These are phyloP conservation scores for Tipula confusa DNA, from an alignment of 2,888 invertebrate genomes.

Conservation along the genomic window DNA sequence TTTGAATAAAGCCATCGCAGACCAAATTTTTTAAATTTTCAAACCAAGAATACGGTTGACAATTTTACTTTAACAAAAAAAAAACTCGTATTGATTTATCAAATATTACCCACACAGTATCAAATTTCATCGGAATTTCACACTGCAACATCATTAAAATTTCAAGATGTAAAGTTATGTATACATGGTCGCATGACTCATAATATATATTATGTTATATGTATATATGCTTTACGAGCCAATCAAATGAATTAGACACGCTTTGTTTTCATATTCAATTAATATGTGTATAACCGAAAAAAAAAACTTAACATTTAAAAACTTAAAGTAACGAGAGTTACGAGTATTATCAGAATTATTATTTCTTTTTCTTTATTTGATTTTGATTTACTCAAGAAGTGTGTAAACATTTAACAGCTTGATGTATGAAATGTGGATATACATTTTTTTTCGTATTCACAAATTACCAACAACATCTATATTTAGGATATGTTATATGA, in stretches of 20 bases:
- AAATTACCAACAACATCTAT: background rate
- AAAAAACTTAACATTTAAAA: background rate
- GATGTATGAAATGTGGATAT: background rate
- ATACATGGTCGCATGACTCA: background rate
- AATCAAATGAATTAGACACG: conserved; percentile 20
- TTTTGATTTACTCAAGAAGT: background rate
- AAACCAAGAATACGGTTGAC: too few species aligned
- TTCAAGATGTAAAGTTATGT: background rate
- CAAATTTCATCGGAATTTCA: background rate
- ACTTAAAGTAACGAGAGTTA: background rate
- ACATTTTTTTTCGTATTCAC: background rate
- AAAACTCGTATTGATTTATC: too few species aligned
- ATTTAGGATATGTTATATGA: background rate
- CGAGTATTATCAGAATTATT: conserved; percentile 12
- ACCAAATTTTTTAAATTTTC: too few species aligned
- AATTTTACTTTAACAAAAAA: too few species aligned
- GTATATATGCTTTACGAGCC: background rate
- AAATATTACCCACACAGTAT: background rate
- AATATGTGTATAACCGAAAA: background rate
- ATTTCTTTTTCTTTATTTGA: background rate
- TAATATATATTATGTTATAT: too few species aligned
- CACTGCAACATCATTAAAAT: background rate
- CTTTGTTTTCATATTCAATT: conserved; percentile 25
- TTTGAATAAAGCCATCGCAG: too few species aligned
- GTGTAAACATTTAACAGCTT: conserved; percentile 20